phyloP scores from a whole-genome alignment of 2,113 vertebrate species.

The Ginglymostoma cirratum region DNA sequence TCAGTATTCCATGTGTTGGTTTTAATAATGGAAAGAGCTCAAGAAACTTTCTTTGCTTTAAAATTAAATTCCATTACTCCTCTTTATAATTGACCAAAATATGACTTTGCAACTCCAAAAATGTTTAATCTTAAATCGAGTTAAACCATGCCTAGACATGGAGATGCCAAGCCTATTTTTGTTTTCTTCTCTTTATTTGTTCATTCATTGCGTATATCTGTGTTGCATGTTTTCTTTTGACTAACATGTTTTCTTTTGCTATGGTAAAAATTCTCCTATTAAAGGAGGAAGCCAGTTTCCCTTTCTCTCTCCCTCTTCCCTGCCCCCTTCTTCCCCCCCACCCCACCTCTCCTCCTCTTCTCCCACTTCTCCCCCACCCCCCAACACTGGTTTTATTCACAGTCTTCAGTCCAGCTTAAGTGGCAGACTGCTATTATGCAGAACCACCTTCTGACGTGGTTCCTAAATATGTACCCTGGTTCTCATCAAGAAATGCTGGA shows the following conservation, averaged over 20 bases:
- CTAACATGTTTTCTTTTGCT: background rate
- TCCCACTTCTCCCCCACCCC: too few species aligned
- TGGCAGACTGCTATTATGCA: too few species aligned
- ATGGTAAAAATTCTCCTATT: too few species aligned
- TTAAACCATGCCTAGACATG: background rate
- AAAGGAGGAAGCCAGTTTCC: too few species aligned
- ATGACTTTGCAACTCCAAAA: background rate
- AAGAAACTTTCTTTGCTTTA: background rate
- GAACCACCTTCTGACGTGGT: too few species aligned
- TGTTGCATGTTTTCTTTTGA: background rate
- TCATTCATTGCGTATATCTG: background rate
- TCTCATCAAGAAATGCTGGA: too few species aligned
- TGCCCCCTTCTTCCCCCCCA: too few species aligned
- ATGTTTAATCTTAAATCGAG: background rate
- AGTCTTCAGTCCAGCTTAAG: too few species aligned
- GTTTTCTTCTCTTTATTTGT: background rate
- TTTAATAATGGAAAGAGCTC: background rate
- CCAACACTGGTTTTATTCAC: too few species aligned
- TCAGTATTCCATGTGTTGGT: background rate
- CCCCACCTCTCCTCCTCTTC: too few species aligned
- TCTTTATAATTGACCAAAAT: background rate
- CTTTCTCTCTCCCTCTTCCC: too few species aligned
- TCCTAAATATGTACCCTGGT: too few species aligned
- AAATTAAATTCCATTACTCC: background rate
- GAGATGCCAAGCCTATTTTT: background rate